A percentile compares a stretch with the other conserved stretches of the same genome.
These are phyloP conservation scores for Notothenia coriiceps DNA, from an alignment of 2,113 vertebrate genomes.

Conservation along the genomic window DNA sequence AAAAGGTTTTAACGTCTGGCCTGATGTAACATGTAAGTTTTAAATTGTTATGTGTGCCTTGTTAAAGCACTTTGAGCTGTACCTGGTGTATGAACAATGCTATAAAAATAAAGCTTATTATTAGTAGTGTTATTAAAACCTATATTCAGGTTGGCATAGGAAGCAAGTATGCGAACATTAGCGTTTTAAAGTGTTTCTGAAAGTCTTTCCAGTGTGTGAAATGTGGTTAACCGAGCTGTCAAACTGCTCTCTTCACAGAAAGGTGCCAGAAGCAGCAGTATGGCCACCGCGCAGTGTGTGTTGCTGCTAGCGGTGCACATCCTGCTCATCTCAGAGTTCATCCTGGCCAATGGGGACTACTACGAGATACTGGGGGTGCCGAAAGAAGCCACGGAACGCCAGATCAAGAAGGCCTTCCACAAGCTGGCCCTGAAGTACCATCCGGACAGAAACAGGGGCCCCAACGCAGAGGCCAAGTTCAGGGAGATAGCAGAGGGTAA, in stretches of 20 bases:
- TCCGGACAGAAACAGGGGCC: conserved; percentile 96
- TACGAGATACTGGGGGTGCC: conserved; percentile 96
- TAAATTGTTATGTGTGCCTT: no score
- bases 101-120: no score
- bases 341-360: conserved; percentile 93
- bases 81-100: no score
- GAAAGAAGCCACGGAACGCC: conserved; percentile 92
- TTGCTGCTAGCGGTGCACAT: conserved; percentile 91
- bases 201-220: not conserved
- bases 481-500: conserved; percentile 96
- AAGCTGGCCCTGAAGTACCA: conserved; percentile 96
- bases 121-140: no score
- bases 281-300: conserved; percentile 91
- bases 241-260: conserved; percentile 38
- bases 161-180: rapidly evolving
- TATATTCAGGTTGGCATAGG: rapidly evolving
- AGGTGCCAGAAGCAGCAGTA: conserved; percentile 74
- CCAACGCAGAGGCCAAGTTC: conserved; percentile 94
- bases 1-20: no score
- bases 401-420: conserved; percentile 98
- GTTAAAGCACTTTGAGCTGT: no score
- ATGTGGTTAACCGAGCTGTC: conserved; percentile 13
- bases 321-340: conserved; percentile 95
- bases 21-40: no score
- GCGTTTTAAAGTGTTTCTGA: not conserved